Evolutionary conservation across 2,113 vertebrate genomes (phyloP).

Genomic region (Rhea pennata): DNA sequence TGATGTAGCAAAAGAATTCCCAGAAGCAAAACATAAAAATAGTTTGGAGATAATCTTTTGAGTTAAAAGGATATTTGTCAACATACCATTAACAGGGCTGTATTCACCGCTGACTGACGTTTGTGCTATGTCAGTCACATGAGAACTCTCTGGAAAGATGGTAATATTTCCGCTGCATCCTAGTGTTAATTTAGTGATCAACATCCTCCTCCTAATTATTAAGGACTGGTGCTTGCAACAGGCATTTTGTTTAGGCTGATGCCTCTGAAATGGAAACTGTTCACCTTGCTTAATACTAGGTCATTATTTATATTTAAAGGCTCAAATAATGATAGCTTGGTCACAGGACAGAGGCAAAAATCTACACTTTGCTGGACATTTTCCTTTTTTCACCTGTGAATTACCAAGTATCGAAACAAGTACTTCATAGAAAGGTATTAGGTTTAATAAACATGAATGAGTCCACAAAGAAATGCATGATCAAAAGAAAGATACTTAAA

Average conservation of each 20-base stretch:
- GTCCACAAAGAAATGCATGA: not conserved
- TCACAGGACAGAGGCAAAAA: not conserved
- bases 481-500: not conserved
- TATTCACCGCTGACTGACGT: not conserved
- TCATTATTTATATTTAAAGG: constrained; percentile 15
- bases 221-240: not conserved
- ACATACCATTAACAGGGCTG: not conserved
- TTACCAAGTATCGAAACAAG: not conserved
- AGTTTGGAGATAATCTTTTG: not conserved
- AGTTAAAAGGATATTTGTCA: not conserved
- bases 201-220: not conserved
- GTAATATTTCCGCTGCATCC: not conserved
- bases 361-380: not conserved
- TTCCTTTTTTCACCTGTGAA: not conserved
- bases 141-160: not conserved
- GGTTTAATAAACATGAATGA: not conserved
- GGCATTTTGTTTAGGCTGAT: constrained; percentile 8
- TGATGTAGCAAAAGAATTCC: not conserved
- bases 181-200: not conserved
- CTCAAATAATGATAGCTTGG: not conserved
- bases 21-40: not conserved
- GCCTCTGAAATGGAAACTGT: not conserved
- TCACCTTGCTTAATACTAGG: not conserved
- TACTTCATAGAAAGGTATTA: not conserved
- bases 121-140: not conserved